These are phyloP conservation scores for Amblyteles armatorius DNA, from an alignment of 2,888 invertebrate genomes.

Conservation along the genomic window DNA sequence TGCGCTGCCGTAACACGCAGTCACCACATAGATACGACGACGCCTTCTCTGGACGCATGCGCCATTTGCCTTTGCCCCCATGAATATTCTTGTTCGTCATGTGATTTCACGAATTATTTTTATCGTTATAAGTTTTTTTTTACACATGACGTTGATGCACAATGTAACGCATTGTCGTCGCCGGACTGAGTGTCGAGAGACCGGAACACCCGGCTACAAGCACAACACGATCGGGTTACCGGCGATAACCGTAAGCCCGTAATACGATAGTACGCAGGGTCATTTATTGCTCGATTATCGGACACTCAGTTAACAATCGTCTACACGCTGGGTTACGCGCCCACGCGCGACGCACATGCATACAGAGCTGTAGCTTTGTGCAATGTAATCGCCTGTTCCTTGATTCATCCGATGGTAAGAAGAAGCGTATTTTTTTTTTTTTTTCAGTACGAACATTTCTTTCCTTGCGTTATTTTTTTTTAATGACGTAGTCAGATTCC, in stretches of 20 bases:
- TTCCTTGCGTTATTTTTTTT: background rate
- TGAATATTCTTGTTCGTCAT: constrained; percentile 45
- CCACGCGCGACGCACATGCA: constrained; percentile 7
- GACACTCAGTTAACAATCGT: constrained; percentile 44
- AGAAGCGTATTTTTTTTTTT: background rate
- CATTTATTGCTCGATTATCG: constrained; percentile 56
- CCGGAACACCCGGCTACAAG: background rate
- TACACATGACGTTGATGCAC: background rate
- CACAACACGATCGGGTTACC: constrained; percentile 54
- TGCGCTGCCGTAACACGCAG: constrained; percentile 18
- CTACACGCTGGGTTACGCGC: background rate
- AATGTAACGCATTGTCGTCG: constrained; percentile 44
- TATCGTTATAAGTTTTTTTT: constrained; percentile 10
- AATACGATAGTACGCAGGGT: constrained; percentile 28
- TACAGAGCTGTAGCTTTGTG: background rate
- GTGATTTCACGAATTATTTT: constrained; percentile 61
- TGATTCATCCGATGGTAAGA: background rate
- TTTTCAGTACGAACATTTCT: background rate
- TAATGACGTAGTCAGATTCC: background rate
- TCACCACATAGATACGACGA: background rate
- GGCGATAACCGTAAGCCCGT: constrained; percentile 23
- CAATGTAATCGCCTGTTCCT: background rate
- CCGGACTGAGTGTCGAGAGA: background rate
- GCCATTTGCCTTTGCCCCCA: constrained; percentile 35
- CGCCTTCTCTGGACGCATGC: constrained; percentile 41